These are phyloP conservation scores for Fabriciana adippe DNA, from an alignment of 2,888 invertebrate species.

Conservation along the genomic window DNA sequence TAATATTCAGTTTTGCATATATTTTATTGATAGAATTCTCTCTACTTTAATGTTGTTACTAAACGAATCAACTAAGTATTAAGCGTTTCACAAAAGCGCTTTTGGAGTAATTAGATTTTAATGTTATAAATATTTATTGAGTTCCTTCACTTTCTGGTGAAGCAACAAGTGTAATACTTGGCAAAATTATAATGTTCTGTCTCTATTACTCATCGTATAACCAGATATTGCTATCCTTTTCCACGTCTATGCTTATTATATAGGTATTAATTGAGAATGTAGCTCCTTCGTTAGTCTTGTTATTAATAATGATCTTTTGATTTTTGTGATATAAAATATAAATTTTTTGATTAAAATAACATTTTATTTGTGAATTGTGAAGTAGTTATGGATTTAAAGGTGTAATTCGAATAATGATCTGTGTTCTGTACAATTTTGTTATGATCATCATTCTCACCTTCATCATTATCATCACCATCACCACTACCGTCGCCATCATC, in stretches of 20 bases:
- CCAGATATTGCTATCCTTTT: slow-evolving; percentile 1
- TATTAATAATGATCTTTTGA: slow-evolving; percentile 1
- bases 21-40: slow-evolving; percentile 8
- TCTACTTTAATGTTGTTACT: slow-evolving; percentile 14
- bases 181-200: slow-evolving; percentile 4
- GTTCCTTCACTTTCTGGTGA: slow-evolving; percentile 4
- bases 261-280: not conserved
- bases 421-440: too few species aligned
- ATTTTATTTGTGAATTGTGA: too few species aligned
- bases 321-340: not conserved
- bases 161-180: slow-evolving; percentile 7
- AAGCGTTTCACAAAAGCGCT: slow-evolving; percentile 23
- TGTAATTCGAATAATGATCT: too few species aligned
- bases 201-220: not conserved
- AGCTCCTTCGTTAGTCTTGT: not conserved
- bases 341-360: too few species aligned
- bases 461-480: too few species aligned
- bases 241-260: not conserved
- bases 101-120: slow-evolving; percentile 23
- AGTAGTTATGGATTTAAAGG: too few species aligned
- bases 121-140: slow-evolving; percentile 25
- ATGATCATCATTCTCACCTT: too few species aligned
- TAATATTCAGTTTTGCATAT: slow-evolving; percentile 4
- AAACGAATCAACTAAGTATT: slow-evolving; percentile 14
- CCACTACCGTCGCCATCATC: too few species aligned